Conservation (phyloP, 1,140 invertebrate species). For the Halictus rubicundus region DNA sequence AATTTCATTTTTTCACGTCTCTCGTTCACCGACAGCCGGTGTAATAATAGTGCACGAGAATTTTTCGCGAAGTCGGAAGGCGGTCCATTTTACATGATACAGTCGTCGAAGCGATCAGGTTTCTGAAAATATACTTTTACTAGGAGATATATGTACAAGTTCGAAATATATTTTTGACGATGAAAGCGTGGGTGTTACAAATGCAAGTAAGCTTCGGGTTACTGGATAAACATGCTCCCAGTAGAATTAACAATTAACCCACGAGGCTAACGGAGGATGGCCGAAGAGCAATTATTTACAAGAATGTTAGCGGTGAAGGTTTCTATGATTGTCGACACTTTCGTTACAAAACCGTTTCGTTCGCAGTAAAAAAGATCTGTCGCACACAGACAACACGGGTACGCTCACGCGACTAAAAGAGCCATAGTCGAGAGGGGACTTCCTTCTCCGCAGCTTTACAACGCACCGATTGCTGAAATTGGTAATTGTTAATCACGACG, state of each 20-base stretch:
- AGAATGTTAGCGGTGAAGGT: background rate
- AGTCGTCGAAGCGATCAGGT: background rate
- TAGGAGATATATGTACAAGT: background rate
- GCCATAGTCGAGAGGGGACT: background rate
- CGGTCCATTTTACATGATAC: background rate
- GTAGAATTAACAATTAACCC: background rate
- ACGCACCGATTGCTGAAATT: slow-evolving; percentile 57
- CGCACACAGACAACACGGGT: background rate
- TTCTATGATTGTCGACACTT: background rate
- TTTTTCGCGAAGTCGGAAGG: too few species aligned
- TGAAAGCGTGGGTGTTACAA: background rate
- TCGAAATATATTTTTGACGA: slow-evolving; percentile 8
- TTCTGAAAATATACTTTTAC: slow-evolving; percentile 11
- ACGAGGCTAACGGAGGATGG: background rate
- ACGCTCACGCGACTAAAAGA: background rate
- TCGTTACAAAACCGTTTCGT: background rate
- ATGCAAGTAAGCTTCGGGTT: background rate
- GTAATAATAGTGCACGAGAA: too few species aligned
- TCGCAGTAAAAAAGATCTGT: background rate
- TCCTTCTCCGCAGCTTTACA: slow-evolving; percentile 26
- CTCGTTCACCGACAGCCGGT: too few species aligned
- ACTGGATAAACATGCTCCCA: background rate
- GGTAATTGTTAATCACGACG: background rate
- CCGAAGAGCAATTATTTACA: slow-evolving; percentile 7
- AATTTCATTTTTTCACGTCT: too few species aligned